phyloP scores from a whole-genome alignment of 2,113 vertebrate genomes.

The Marcusenius ussheri region DNA sequence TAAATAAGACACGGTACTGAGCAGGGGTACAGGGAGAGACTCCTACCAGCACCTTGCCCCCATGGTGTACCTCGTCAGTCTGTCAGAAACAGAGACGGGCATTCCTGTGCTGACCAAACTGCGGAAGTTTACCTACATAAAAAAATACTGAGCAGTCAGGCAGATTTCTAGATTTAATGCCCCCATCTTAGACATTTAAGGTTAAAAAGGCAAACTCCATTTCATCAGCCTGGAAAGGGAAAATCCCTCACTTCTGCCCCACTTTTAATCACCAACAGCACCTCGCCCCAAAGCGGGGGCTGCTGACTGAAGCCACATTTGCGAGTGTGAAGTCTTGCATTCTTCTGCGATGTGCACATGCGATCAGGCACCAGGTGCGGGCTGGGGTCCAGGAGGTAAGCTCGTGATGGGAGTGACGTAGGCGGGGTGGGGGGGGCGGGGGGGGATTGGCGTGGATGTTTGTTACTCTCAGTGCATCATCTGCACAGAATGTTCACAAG shows the following conservation, averaged over 20 bases:
- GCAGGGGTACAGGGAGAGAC: not conserved
- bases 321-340: conserved; percentile 14
- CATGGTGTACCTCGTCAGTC: not conserved
- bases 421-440: not conserved
- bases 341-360: conserved; percentile 7
- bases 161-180: not conserved
- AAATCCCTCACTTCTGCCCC: not conserved
- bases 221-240: not conserved
- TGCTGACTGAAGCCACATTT: not conserved
- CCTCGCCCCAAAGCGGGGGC: not conserved
- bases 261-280: not conserved
- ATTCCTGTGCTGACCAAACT: not conserved
- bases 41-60: not conserved
- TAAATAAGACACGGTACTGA: not conserved
- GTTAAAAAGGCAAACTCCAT: not conserved
- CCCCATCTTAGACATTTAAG: not conserved
- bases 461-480: not conserved
- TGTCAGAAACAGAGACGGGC: not conserved
- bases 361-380: conserved; percentile 27
- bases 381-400: conserved; percentile 26
- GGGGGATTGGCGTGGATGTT: not conserved
- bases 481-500: not conserved
- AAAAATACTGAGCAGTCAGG: not conserved
- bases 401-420: conserved; percentile 27
- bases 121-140: not conserved